A percentile compares a stretch with the other conserved stretches of the same genome.
Conservation (phyloP, 2,888 invertebrate genomes). For the Xestobium rufovillosum region DNA sequence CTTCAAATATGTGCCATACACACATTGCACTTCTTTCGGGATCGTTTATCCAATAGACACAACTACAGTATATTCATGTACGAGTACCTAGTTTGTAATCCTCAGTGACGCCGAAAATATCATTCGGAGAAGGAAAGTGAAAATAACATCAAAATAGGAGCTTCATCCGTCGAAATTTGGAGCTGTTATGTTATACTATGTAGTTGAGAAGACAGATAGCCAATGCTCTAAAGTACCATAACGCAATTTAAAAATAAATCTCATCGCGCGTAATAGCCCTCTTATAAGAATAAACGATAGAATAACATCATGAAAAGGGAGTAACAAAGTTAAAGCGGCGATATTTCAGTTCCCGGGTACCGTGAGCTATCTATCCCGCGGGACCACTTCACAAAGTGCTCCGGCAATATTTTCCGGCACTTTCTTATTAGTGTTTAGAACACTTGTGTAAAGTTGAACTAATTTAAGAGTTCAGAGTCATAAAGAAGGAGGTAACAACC, state of each 20-base stretch:
- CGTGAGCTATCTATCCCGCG: constrained; percentile 33
- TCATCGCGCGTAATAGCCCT: constrained; percentile 8
- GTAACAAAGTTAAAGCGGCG: constrained; percentile 31
- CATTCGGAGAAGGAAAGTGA: too few relatives aligned
- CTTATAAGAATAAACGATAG: constrained; percentile 10
- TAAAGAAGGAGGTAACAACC: constrained; percentile 43
- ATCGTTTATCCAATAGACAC: too few relatives aligned
- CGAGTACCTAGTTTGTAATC: too few relatives aligned
- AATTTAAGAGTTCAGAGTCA: constrained; percentile 43
- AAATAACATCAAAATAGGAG: too few relatives aligned
- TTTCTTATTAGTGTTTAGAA: constrained; percentile 43
- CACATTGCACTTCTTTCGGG: too few relatives aligned
- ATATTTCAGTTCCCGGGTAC: constrained; percentile 30
- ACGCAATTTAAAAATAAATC: constrained; percentile 15
- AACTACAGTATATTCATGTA: too few relatives aligned
- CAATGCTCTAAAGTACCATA: too few relatives aligned
- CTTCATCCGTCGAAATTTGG: too few relatives aligned
- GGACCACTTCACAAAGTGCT: constrained; percentile 37
- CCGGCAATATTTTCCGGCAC: constrained; percentile 38
- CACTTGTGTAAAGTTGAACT: constrained; percentile 43
- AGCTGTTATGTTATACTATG: too few relatives aligned
- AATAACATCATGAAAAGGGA: constrained; percentile 17
- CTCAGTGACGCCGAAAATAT: too few relatives aligned
- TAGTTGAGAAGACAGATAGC: too few relatives aligned
- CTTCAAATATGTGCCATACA: too few relatives aligned